Conservation (phyloP, 2,113 vertebrate genomes). For the Corythaeola cristata region DNA sequence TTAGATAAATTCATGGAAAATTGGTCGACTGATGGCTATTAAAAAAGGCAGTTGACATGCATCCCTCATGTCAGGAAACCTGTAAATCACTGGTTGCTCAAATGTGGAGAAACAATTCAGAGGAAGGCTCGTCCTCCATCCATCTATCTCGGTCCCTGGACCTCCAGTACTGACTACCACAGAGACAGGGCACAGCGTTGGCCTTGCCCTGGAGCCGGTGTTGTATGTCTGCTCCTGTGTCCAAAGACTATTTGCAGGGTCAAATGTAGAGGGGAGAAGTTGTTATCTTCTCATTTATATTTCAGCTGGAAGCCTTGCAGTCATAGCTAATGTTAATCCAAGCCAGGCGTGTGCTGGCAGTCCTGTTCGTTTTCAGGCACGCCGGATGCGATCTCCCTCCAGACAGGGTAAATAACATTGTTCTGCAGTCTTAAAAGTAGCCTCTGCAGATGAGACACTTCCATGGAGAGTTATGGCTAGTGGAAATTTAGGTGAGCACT, state of each 20-base stretch:
- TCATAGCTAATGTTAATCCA: background rate
- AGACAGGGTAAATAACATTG: background rate
- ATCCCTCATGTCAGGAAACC: background rate
- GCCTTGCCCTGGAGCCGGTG: accelerated
- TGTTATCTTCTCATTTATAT: background rate
- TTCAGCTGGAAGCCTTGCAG: background rate
- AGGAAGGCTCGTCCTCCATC: background rate
- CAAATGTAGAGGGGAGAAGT: background rate
- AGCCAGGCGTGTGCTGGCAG: background rate
- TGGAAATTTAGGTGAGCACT: background rate
- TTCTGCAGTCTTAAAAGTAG: background rate
- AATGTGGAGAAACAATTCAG: background rate
- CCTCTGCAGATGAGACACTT: background rate
- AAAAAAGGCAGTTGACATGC: background rate
- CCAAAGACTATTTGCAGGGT: background rate
- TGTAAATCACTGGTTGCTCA: background rate
- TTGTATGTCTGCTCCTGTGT: background rate
- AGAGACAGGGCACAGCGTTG: background rate
- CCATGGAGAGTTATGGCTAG: background rate
- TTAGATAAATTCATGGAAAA: background rate
- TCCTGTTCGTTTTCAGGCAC: background rate
- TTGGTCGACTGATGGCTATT: background rate
- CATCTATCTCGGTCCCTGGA: background rate
- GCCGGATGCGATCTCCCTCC: background rate
- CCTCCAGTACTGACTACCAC: background rate